Conservation (phyloP, 2,797 vertebrate genomes). For the Hyperoplus immaculatus region DNA sequence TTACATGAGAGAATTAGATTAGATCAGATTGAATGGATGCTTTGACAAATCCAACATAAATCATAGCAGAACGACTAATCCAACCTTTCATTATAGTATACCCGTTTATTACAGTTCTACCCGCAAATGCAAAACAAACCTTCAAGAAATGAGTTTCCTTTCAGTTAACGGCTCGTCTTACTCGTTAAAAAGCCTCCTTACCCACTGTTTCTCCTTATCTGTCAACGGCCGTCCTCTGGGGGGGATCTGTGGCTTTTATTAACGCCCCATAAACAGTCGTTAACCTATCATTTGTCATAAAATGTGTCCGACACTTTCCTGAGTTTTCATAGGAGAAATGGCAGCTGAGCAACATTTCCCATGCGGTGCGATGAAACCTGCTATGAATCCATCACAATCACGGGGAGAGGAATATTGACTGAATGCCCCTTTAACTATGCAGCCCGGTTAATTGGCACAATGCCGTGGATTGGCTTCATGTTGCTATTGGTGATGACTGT, state of each 20-base stretch:
- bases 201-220: constrained; percentile 14
- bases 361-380: constrained; percentile 7
- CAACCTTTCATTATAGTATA: background rate
- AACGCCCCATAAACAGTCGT: constrained; percentile 11
- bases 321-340: constrained; percentile 21
- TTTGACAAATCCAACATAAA: background rate
- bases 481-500: constrained; percentile 16
- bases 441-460: constrained; percentile 31
- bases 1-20: background rate
- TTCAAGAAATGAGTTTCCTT: background rate
- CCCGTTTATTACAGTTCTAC: background rate
- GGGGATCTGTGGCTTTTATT: constrained; percentile 34
- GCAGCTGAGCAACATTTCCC: constrained; percentile 21
- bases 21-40: background rate
- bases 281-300: constrained; percentile 36
- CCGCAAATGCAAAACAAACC: background rate
- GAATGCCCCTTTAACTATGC: constrained; percentile 7
- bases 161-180: background rate
- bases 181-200: constrained; percentile 6
- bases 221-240: constrained; percentile 12
- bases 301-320: constrained; percentile 46
- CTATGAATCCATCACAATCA: constrained; percentile 3
- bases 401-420: constrained; percentile 16
- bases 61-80: background rate
- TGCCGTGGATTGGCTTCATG: constrained; percentile 26